Percentiles rank a stretch among this genome's conserved stretches.
Conservation (phyloP, 2,113 vertebrate genomes). For the Rhizomys pruinosus region DNA sequence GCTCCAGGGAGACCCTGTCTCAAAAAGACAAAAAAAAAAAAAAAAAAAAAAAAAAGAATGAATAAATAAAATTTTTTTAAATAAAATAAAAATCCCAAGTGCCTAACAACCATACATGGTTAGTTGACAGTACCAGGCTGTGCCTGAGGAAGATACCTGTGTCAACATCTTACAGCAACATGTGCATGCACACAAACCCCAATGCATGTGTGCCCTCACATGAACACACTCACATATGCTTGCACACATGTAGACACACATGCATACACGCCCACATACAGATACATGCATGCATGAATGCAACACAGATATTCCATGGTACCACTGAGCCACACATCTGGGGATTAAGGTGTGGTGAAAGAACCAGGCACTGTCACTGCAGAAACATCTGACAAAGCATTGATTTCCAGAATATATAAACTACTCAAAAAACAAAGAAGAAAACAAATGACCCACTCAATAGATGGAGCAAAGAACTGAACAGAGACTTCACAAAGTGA, state of each 20-base stretch:
- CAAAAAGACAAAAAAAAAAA: too few species aligned
- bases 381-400: too few species aligned
- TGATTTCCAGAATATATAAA: too few species aligned
- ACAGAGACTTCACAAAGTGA: too few species aligned
- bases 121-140: background rate
- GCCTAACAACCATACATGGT: background rate
- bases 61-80: too few species aligned
- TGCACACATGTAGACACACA: background rate
- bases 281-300: too few species aligned
- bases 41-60: too few species aligned
- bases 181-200: background rate
- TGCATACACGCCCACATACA: background rate
- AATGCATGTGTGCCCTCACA: background rate
- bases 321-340: background rate
- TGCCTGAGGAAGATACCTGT: background rate
- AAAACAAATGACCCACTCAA: too few species aligned
- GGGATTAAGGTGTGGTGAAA: background rate
- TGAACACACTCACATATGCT: background rate
- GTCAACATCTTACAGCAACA: background rate
- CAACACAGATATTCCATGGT: background rate
- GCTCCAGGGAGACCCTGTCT: too few species aligned
- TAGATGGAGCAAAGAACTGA: too few species aligned
- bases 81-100: background rate
- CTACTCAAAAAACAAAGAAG: too few species aligned
- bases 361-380: too few species aligned